A percentile compares a stretch with the other conserved stretches of the same genome.
Evolutionary conservation across 2,113 vertebrate species (phyloP).

Genomic region (Octodon degus): DNA sequence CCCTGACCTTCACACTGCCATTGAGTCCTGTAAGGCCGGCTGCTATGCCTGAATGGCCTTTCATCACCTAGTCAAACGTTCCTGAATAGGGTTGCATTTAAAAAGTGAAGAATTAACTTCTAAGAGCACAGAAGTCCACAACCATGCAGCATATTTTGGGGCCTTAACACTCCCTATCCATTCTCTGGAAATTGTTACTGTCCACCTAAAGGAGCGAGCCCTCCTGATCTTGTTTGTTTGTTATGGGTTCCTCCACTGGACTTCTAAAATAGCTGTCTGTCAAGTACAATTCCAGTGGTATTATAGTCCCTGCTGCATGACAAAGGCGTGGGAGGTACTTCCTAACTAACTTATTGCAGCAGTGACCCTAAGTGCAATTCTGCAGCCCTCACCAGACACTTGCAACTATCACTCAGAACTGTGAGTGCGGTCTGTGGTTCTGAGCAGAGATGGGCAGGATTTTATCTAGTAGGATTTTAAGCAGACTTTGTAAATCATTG

Average conservation of each 20-base stretch:
- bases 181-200: conserved; percentile 18
- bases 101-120: conserved; percentile 25
- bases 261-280: neutral
- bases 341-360: neutral
- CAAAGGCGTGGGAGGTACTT: neutral
- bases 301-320: neutral
- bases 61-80: conserved; percentile 19
- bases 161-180: neutral
- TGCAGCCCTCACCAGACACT: neutral
- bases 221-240: neutral
- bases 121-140: neutral
- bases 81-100: conserved; percentile 7
- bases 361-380: neutral
- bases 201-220: neutral
- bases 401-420: too few relatives aligned
- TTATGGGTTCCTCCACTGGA: neutral
- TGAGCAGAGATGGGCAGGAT: neutral
- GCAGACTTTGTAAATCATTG: neutral
- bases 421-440: neutral
- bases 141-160: neutral
- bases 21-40: neutral
- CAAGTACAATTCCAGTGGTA: neutral
- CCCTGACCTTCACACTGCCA: neutral
- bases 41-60: neutral
- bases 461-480: neutral